A percentile compares a stretch with the other conserved stretches of the same genome.
Evolutionary conservation across 2,797 vertebrate genomes (phyloP).

Genomic region (Anableps anableps): DNA sequence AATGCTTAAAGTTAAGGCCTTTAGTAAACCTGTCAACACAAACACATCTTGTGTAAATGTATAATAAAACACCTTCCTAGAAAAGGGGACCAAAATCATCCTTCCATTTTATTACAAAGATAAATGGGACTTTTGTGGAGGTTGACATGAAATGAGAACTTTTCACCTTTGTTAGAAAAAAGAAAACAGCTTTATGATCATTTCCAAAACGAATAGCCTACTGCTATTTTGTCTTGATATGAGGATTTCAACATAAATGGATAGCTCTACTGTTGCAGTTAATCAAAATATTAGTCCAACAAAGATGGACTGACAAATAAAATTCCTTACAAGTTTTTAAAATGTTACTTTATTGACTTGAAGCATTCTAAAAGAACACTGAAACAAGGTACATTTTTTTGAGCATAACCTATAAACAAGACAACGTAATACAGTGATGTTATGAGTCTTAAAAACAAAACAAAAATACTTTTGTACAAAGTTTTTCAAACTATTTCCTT

Average conservation of each 20-base stretch:
- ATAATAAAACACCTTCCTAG: neutral
- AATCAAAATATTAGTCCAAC: neutral
- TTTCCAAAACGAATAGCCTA: neutral
- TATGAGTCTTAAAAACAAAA: slow-evolving; percentile 51
- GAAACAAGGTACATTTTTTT: slow-evolving; percentile 38
- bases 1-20: neutral
- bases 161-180: neutral
- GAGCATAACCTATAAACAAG: slow-evolving; percentile 38
- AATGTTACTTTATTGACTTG: slow-evolving; percentile 61
- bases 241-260: neutral
- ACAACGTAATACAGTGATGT: slow-evolving; percentile 35
- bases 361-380: slow-evolving; percentile 43
- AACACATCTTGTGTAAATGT: neutral
- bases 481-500: slow-evolving; percentile 25
- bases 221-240: neutral
- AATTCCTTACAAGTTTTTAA: slow-evolving; percentile 36
- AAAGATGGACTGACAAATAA: slow-evolving; percentile 10
- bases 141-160: neutral
- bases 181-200: neutral
- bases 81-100: neutral
- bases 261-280: neutral
- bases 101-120: neutral
- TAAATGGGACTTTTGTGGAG: neutral
- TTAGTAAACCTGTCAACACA: neutral
- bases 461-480: slow-evolving; percentile 51